These are phyloP conservation scores for Ischnura elegans DNA, from an alignment of 2,888 invertebrate genomes.

Conservation along the genomic window DNA sequence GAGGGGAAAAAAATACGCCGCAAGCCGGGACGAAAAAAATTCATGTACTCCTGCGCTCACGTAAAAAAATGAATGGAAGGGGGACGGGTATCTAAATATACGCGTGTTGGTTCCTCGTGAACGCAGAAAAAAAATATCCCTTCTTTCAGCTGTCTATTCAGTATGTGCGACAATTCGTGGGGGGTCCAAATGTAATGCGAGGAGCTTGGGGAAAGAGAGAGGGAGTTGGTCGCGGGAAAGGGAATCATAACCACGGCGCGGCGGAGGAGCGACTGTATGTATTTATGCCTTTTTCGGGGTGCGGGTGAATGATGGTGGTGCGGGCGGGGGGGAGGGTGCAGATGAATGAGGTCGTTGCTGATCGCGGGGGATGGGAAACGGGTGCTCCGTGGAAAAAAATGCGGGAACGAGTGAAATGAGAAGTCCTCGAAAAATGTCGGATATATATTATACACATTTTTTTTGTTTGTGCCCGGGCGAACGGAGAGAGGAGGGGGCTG, in stretches of 20 bases:
- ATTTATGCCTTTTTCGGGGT: neutral
- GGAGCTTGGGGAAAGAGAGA: neutral
- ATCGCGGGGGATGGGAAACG: neutral
- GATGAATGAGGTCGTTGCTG: neutral
- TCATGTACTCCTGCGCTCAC: neutral
- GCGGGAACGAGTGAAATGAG: neutral
- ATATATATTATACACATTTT: neutral
- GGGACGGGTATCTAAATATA: neutral
- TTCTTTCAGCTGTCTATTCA: neutral
- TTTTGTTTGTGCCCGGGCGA: neutral
- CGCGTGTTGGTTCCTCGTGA: neutral
- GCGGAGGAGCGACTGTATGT: neutral
- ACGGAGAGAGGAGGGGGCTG: neutral
- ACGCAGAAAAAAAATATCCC: neutral
- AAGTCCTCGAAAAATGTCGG: slow-evolving; percentile 14
- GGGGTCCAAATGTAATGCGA: neutral
- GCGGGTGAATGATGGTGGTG: neutral
- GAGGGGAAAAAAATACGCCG: neutral
- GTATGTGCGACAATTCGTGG: slow-evolving; percentile 7
- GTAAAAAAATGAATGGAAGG: too few species aligned
- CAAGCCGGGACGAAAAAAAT: neutral
- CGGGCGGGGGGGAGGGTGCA: neutral
- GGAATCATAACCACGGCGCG: slow-evolving; percentile 3
- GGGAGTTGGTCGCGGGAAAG: neutral
- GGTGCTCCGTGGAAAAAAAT: neutral